phyloP scores from a whole-genome alignment of 2,113 vertebrate genomes.

The Vulpes ferrilata region DNA sequence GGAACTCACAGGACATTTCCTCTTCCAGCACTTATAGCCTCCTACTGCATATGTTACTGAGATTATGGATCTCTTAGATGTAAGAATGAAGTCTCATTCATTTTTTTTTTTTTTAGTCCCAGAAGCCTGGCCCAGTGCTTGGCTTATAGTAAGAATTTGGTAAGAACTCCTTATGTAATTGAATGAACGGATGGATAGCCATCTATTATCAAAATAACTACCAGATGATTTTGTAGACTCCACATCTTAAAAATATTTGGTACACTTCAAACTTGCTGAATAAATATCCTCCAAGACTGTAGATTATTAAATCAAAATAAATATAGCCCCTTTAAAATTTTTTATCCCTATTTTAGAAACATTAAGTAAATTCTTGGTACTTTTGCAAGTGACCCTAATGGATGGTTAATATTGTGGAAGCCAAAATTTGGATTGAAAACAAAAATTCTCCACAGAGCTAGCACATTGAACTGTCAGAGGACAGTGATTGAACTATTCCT shows the following conservation, averaged over 20 bases:
- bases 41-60: neutral
- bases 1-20: neutral
- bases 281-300: neutral
- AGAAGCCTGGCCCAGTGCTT: neutral
- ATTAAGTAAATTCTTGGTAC: neutral
- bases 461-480: neutral
- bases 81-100: neutral
- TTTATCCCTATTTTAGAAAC: neutral
- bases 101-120: neutral
- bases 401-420: neutral
- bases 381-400: neutral
- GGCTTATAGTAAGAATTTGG: neutral
- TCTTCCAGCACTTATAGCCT: neutral
- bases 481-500: neutral
- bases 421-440: neutral
- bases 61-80: neutral
- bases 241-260: neutral
- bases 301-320: neutral
- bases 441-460: neutral
- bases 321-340: neutral
- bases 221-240: neutral
- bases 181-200: neutral
- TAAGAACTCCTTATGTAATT: neutral
- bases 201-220: neutral
- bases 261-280: neutral